phyloP scores from a whole-genome alignment of 1,140 invertebrate species.

The Trypoxylus dichotomus region DNA sequence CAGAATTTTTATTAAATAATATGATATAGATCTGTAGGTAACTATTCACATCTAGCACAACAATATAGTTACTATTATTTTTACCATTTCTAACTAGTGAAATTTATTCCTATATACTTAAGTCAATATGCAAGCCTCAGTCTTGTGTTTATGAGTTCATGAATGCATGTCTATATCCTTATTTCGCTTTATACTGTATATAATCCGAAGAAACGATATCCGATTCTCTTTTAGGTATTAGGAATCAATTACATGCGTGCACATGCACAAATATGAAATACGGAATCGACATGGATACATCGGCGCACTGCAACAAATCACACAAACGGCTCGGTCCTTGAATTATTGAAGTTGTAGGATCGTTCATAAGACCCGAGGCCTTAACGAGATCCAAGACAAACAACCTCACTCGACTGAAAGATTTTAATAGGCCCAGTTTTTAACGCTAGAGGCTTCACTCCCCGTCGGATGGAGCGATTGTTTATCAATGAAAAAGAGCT shows the following conservation, averaged over 20 bases:
- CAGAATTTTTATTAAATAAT: too few species aligned
- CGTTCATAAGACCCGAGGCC: conserved; percentile 34
- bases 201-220: neutral
- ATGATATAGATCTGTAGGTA: too few species aligned
- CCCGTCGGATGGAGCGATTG: conserved; percentile 39
- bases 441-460: conserved; percentile 40
- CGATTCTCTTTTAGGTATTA: neutral
- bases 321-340: conserved; percentile 37
- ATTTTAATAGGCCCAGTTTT: conserved; percentile 51
- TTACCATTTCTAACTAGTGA: too few species aligned
- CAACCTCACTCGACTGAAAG: conserved; percentile 48
- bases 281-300: conserved; percentile 18
- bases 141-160: too few species aligned
- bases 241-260: conserved; percentile 10
- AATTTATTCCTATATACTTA: too few species aligned
- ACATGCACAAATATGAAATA: conserved; percentile 24
- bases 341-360: conserved; percentile 41
- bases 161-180: neutral
- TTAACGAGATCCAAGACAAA: conserved; percentile 46
- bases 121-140: too few species aligned
- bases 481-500: conserved; percentile 46
- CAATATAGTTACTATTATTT: too few species aligned
- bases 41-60: too few species aligned
- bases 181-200: neutral
- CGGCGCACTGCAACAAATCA: conserved; percentile 38